phyloP scores from a whole-genome alignment of 2,113 vertebrate species.

The Cavia porcellus region DNA sequence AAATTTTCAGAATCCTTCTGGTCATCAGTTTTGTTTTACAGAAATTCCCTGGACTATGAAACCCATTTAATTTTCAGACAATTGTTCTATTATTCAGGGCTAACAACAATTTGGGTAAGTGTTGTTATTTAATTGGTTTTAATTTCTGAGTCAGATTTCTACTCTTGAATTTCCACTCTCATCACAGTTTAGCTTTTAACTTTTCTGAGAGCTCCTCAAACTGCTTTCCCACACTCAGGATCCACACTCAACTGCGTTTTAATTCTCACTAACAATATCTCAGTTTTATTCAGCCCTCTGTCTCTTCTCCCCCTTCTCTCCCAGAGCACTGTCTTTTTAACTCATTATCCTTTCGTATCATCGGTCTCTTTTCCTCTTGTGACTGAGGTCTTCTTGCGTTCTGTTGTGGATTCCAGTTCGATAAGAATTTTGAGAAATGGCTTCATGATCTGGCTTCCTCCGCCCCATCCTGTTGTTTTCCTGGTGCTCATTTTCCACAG shows the following conservation, averaged over 20 bases:
- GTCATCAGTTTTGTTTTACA: neutral
- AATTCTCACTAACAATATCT: neutral
- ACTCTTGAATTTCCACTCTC: neutral
- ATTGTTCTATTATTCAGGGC: neutral
- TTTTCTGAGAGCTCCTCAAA: neutral
- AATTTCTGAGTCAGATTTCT: neutral
- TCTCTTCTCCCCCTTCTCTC: too few species aligned
- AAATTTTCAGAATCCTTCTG: too few species aligned
- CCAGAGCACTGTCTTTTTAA: accelerated
- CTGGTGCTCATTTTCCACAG: neutral
- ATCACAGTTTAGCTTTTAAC: neutral
- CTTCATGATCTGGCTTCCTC: neutral
- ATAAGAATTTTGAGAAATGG: neutral
- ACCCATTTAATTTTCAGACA: neutral
- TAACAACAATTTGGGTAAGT: too few species aligned
- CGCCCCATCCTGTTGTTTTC: neutral
- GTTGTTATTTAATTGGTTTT: too few species aligned
- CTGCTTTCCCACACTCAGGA: neutral
- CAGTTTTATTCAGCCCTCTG: neutral
- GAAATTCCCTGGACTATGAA: neutral
- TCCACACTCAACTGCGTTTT: too few species aligned
- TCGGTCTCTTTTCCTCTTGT: neutral
- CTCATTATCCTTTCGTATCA: neutral
- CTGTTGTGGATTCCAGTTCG: neutral
- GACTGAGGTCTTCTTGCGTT: neutral